phyloP scores from a whole-genome alignment of 2,113 vertebrate genomes.

The Oreamnos americanus region DNA sequence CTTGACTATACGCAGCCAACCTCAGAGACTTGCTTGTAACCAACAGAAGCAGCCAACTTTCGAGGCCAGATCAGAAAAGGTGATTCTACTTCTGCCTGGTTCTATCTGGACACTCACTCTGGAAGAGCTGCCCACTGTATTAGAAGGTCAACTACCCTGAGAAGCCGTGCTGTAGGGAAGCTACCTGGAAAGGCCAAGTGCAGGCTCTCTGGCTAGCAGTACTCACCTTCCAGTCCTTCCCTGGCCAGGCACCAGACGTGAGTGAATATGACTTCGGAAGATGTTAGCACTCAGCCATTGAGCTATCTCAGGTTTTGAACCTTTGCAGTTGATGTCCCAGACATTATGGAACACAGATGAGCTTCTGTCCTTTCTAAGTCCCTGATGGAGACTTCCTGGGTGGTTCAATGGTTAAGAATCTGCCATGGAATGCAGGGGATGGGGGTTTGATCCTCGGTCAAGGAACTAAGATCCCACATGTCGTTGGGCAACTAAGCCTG shows the following conservation, averaged over 20 bases:
- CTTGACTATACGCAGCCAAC: background rate
- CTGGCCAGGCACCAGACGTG: background rate
- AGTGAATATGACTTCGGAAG: background rate
- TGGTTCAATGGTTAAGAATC: background rate
- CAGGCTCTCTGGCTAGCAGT: background rate
- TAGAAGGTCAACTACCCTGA: background rate
- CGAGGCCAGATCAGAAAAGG: background rate
- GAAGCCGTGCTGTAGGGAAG: background rate
- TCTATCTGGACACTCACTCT: background rate
- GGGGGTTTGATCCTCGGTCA: fast-evolving
- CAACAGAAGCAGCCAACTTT: background rate
- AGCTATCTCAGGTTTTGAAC: background rate
- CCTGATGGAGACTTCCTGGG: background rate
- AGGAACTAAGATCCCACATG: background rate
- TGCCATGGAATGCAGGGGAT: background rate
- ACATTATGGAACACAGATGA: background rate
- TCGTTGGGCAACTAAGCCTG: background rate
- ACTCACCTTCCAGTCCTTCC: background rate
- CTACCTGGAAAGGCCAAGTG: background rate
- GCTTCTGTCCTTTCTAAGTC: background rate
- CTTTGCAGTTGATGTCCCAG: background rate
- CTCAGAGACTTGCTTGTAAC: background rate
- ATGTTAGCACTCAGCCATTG: background rate
- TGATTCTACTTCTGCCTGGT: background rate
- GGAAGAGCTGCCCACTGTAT: background rate